Percentiles rank a stretch among this genome's conserved stretches.
Evolutionary conservation across 2,888 invertebrate genomes (phyloP).

Genomic region (Euphydryas editha): DNA sequence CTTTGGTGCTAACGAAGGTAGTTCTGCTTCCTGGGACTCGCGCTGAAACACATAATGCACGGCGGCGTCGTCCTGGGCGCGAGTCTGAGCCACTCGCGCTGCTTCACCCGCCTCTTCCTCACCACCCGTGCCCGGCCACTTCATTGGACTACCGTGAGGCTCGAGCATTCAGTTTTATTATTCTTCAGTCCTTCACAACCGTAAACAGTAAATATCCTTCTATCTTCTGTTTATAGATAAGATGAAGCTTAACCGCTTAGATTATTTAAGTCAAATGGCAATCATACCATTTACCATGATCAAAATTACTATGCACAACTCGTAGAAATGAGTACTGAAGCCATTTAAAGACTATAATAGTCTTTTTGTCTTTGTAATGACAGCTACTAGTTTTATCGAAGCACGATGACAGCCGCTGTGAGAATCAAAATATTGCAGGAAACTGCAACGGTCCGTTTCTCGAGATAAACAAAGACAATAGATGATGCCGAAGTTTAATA

Average conservation of each 20-base stretch:
- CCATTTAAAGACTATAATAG: constrained; percentile 60
- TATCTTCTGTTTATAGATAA: constrained; percentile 53
- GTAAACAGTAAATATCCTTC: constrained; percentile 66
- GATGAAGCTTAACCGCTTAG: constrained; percentile 53
- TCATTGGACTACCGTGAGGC: constrained; percentile 87
- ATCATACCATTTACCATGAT: constrained; percentile 66
- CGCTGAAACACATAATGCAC: constrained; percentile 95
- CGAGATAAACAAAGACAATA: constrained; percentile 83
- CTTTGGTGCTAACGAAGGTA: constrained; percentile 89
- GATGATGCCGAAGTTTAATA: constrained; percentile 55
- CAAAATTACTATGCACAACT: constrained; percentile 53
- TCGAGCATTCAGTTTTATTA: constrained; percentile 82
- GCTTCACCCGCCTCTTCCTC: constrained; percentile 85
- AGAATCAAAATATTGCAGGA: constrained; percentile 81
- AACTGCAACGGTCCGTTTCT: constrained; percentile 80
- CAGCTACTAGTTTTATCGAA: constrained; percentile 68
- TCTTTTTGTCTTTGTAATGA: constrained; percentile 75
- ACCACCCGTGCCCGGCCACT: constrained; percentile 89
- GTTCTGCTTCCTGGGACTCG: constrained; percentile 91
- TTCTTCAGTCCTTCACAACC: constrained; percentile 62
- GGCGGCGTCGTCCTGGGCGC: constrained; percentile 92
- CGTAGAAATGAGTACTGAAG: constrained; percentile 55
- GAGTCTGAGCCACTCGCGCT: constrained; percentile 86
- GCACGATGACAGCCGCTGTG: constrained; percentile 79
- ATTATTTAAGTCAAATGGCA: constrained; percentile 53